A percentile compares a stretch with the other conserved stretches of the same genome.
Evolutionary conservation across 2,113 vertebrate genomes (phyloP).

Genomic region (Aegotheles bennettii): DNA sequence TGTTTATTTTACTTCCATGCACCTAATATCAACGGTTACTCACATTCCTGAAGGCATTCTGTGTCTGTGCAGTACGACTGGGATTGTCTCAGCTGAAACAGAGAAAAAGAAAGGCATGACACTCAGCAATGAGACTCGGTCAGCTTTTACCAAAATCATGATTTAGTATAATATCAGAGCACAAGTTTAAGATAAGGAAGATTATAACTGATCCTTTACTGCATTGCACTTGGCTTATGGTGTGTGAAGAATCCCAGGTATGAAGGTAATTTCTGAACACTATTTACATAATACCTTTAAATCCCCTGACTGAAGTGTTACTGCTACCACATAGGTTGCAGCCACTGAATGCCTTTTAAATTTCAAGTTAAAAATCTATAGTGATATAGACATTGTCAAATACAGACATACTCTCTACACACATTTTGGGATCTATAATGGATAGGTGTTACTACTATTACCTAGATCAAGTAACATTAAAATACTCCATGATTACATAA

Average conservation of each 20-base stretch:
- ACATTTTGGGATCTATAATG: not conserved
- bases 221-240: not conserved
- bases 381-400: not conserved
- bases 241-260: not conserved
- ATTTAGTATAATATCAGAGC: not conserved
- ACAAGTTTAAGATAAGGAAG: not conserved
- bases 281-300: not conserved
- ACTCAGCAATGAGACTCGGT: not conserved
- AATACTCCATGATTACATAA: not conserved
- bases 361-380: not conserved
- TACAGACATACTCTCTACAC: not conserved
- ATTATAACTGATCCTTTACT: not conserved
- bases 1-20: not conserved
- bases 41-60: slow-evolving; percentile 94
- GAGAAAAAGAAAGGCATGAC: slow-evolving; percentile 49
- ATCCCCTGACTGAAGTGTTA: not conserved
- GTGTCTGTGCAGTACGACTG: slow-evolving; percentile 97
- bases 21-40: slow-evolving; percentile 58
- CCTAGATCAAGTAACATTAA: not conserved
- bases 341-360: not conserved
- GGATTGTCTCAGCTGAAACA: slow-evolving; percentile 90
- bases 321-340: not conserved
- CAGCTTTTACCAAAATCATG: not conserved
- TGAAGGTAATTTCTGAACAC: not conserved
- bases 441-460: not conserved